phyloP scores from a whole-genome alignment of 64 coral and sea anemone species.

The Montipora capricornis region DNA sequence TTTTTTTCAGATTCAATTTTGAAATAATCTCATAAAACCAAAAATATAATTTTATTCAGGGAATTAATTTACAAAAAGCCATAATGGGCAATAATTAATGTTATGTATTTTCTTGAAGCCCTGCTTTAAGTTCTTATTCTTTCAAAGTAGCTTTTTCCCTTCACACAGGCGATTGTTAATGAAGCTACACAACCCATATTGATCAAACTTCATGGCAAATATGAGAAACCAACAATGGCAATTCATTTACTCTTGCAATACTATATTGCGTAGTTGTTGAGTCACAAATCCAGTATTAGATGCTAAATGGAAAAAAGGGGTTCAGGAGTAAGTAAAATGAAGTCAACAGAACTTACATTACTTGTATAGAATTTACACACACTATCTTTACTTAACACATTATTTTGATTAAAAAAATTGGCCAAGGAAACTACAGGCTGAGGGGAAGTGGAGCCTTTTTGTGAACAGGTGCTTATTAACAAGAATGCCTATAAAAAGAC shows the following conservation, averaged over 20 bases:
- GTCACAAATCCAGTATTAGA: conserved; percentile 83
- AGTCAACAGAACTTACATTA: conserved; percentile 59
- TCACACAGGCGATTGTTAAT: too few species aligned
- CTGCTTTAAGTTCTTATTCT: neutral
- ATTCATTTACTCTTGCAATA: conserved; percentile 38
- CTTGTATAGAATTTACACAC: neutral
- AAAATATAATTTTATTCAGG: neutral
- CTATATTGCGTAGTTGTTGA: conserved; percentile 63
- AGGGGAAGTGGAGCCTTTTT: too few species aligned
- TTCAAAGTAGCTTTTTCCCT: too few species aligned
- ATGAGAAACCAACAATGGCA: conserved; percentile 8
- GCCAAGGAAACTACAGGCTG: too few species aligned
- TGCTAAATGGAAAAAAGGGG: conserved; percentile 94
- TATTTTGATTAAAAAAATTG: too few species aligned
- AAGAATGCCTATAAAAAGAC: too few species aligned
- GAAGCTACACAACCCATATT: neutral
- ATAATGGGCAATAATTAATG: too few species aligned
- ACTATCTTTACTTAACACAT: too few species aligned
- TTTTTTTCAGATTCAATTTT: too few species aligned
- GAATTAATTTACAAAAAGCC: too few species aligned
- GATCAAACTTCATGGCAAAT: conserved; percentile 29
- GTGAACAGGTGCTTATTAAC: too few species aligned
- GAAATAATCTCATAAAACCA: neutral
- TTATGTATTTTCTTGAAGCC: neutral
- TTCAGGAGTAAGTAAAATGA: conserved; percentile 90